These are phyloP conservation scores for Galagoides demidoff DNA, from an alignment of 2,797 vertebrate species.

Conservation along the genomic window DNA sequence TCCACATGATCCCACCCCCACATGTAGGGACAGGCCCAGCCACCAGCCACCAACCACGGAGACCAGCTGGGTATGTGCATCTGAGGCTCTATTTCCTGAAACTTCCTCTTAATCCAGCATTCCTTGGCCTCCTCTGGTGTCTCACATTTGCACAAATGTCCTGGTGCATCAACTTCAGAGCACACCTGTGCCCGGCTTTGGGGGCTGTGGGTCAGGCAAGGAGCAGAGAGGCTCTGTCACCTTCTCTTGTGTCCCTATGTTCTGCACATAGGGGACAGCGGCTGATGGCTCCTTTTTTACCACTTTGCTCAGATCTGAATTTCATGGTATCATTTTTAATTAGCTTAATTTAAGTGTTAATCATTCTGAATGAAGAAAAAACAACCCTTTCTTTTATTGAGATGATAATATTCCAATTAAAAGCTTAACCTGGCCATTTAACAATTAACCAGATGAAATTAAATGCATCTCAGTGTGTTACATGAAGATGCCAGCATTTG, in stretches of 20 bases:
- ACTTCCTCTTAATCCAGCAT: too few species aligned
- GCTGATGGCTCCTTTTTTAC: neutral
- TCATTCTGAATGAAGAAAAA: conserved; percentile 24
- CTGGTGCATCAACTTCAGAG: neutral
- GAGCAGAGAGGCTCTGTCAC: fast-evolving
- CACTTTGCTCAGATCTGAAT: neutral
- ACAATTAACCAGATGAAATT: conserved; percentile 16
- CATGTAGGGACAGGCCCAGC: fast-evolving
- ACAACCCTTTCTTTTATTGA: neutral
- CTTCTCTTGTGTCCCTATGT: neutral
- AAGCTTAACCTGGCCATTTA: conserved; percentile 17
- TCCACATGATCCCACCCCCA: neutral
- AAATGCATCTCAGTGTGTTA: neutral
- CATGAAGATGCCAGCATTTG: neutral
- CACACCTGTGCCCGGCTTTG: too few species aligned
- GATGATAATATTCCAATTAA: conserved; percentile 46
- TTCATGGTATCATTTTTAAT: neutral
- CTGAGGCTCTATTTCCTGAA: neutral
- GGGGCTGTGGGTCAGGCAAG: neutral
- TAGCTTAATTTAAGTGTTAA: neutral
- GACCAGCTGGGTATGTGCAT: neutral
- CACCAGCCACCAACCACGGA: fast-evolving
- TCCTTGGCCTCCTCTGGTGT: neutral
- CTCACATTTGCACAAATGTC: neutral
- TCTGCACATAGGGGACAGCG: neutral